Base-by-base conservation (phyloP, 2,888 invertebrate species). In the Danaus chrysippus region DNA sequence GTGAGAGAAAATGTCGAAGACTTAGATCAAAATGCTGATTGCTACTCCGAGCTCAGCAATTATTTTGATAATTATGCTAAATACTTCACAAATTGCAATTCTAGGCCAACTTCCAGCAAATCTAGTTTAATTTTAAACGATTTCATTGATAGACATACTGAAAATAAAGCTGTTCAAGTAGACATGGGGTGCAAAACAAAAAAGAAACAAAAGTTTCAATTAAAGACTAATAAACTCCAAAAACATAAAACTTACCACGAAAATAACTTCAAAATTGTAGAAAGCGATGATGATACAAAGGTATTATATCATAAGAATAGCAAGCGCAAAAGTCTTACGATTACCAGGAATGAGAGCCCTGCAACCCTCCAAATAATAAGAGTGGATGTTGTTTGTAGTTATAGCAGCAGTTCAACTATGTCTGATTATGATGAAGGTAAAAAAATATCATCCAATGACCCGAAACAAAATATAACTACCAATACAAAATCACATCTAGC, bases 331-430 rank as follows among this genome's bases (percentile, higher is more conserved):
- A 87, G 89, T 68, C 75, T 91, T 0, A 91, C 89, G 0, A 87
- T 91, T 68, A 89, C 91, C 0, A 80, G 89, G 54, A 74, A 83
- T 10, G 86, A 84, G 66, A 91, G 88, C 66, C 91, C 91, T 9
- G 90, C 91, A 65, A 90, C 91, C 0, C 80, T 90, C 10, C 91
- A 91, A 75, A 83, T 91, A 1, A 91, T 92, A 19, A 78, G 91
- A 73, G 91, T 91, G 0, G 92, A 92, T 65, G 90, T 92, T 9
- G 86, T 91, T 10, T 85, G 88, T 64, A 86, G 87, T 68, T 76
- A 82, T 65, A 79, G 74, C 57, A 70, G 70, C 44, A 78, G 73
- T 52, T 75, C 83, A 0, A 67, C 76, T 0, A 67, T 74, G 42
- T 82, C 82, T 2, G 79, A 82, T 56, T 75, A 73, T 52, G 82